Base-by-base conservation (phyloP, 2,797 vertebrate genomes). In the Sebastes minor region DNA sequence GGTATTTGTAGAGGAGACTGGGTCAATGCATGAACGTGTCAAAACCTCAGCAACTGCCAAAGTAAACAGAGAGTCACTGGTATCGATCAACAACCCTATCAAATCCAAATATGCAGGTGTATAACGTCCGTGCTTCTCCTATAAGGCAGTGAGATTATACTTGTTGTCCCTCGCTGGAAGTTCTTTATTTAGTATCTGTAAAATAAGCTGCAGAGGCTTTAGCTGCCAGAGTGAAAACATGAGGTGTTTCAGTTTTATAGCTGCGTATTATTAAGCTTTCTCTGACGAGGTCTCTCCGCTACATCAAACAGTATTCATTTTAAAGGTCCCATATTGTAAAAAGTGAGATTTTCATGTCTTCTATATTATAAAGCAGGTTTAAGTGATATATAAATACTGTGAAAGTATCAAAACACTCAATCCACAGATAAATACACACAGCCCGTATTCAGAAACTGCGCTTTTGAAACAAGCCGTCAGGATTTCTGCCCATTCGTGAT, bases 11-110 rank as follows among this genome's bases (percentile, higher is more conserved):
- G 28, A 64, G 28, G 38, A 12, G 18, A 49, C 33, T 4, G 28
- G 14, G 16, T 49, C 42, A 49, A 12, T 18, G 16, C 42, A 49
- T 55, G 67, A 78, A 65, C 64, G 74, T 53, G 33, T 32, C 42
- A 8, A 56, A 78, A 30, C 62, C 30, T 35, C 52, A 46, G 25
- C 27, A 71, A 6, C 64, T 46, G 27, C 32, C 27, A 78, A 56
- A 81, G 60, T 18, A 62, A 84, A 86, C 71, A 62, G 22, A 63
- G 49, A 76, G 76, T 52, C 30, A 4, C 12, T 12, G 70, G 63
- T 67, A 61, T 72, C n/a, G 1, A 65, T 35, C 62, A 84, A 87
- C 78, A 85, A 16, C 14, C 2, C 2, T 87, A 87, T 89, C 85
- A 77, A 69, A 72, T 13, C 20, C 73, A 89, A 83, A 81, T 63